Evolutionary conservation across 2,888 invertebrate genomes (phyloP), one percentile per base, ranked within the genome.

Genomic region (Synanthedon andrenaeformis): DNA sequence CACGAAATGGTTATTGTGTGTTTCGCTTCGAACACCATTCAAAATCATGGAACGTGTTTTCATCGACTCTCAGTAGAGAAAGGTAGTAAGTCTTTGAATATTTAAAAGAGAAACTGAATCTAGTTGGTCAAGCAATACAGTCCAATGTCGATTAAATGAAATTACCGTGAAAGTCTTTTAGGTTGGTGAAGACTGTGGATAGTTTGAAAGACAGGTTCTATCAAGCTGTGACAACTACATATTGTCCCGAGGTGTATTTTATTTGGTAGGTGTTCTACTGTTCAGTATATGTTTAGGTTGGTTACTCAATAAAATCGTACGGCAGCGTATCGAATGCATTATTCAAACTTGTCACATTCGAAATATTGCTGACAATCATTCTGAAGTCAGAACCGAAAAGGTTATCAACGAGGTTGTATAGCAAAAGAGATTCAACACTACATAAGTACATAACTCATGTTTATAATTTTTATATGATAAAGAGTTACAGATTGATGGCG

Each of bases 191-290:
- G 56, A 60, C 58, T 66, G 70, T 70, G 75, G 77, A 82, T 82
- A 81, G 81, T 79, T 83, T 83, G 86, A 87, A 67, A 82, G 86
- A 84, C 86, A 84, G 81, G 74, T 76, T 71, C 86, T 85, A 86
- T 87, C 86, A 87, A 80, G 70, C 63, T 66, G 73, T 84, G 86
- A 86, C 86, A 85, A 76, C 81, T 83, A 86, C 82, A 82, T 86
- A 87, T 83, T 82, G 84, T 76, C 67, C 68, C 66, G 69, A 75
- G 72, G 74, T 72, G 72, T 79, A 77, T 83, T 82, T 81, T 80
- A 81, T 82, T 77, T 68, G 75, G 75, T 67, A 79, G 77, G 77
- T 79, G 77, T 77, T 78, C 75, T 42, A 35, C 10, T 45, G 45
- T 13, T 45, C n/a, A 11, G 45, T 45, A 45, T 76, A 71, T 74